Evolutionary conservation across 1,140 invertebrate species (phyloP).

Genomic region (Tetramorium alpestre): DNA sequence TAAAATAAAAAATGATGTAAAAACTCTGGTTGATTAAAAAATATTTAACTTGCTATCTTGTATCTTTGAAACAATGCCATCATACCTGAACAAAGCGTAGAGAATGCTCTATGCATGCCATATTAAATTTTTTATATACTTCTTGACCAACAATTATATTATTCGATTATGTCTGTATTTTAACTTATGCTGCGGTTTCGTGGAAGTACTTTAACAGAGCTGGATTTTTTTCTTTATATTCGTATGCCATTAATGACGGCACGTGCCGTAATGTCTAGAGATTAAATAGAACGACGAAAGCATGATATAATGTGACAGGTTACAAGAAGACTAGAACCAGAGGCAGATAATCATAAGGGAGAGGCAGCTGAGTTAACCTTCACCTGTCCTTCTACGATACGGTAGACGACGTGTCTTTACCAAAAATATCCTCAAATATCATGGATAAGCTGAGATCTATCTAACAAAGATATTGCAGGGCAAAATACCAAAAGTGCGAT

Average conservation of each 20-base stretch:
- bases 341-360: slow-evolving; percentile 59
- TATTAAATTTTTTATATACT: neutral
- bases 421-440: slow-evolving; percentile 50
- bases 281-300: neutral
- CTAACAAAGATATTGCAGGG: slow-evolving; percentile 32
- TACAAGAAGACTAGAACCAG: neutral
- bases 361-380: slow-evolving; percentile 71
- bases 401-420: slow-evolving; percentile 16
- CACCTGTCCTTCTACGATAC: slow-evolving; percentile 64
- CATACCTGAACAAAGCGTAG: neutral
- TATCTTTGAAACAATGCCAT: neutral
- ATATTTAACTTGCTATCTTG: neutral
- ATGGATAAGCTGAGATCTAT: slow-evolving; percentile 37
- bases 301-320: neutral
- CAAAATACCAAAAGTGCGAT: slow-evolving; percentile 43
- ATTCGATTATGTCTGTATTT: neutral
- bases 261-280: neutral
- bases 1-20: neutral
- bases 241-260: neutral
- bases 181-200: neutral
- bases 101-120: neutral
- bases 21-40: neutral
- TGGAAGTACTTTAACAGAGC: neutral
- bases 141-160: slow-evolving; percentile 7
- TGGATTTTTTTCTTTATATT: neutral